phyloP scores from a whole-genome alignment of 2,888 invertebrate species.

The Drepana falcataria region DNA sequence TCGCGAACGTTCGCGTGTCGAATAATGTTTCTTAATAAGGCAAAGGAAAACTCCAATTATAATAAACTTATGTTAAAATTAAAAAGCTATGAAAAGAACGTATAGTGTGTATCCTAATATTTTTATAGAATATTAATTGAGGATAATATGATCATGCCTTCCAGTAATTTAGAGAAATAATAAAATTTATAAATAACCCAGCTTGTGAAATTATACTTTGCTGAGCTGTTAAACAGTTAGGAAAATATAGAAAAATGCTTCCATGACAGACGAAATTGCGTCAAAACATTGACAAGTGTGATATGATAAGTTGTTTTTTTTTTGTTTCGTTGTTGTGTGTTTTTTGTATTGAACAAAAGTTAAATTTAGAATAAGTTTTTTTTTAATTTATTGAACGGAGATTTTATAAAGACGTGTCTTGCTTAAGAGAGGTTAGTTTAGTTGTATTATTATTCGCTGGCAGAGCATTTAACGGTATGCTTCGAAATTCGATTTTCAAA shows the following conservation, averaged over 20 bases:
- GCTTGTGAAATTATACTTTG: constrained; percentile 66
- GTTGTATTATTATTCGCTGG: constrained; percentile 62
- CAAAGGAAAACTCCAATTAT: constrained; percentile 66
- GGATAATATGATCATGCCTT: constrained; percentile 76
- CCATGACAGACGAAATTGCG: constrained; percentile 43
- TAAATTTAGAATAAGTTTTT: constrained; percentile 59
- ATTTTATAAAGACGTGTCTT: constrained; percentile 77
- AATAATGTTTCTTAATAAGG: constrained; percentile 50
- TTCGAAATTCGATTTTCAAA: no score
- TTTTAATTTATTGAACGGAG: constrained; percentile 72
- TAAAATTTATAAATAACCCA: constrained; percentile 48
- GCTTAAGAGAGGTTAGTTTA: constrained; percentile 73
- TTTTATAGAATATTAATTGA: constrained; percentile 76
- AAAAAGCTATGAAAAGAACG: constrained; percentile 56
- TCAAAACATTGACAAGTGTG: constrained; percentile 70
- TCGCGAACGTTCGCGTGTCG: constrained; percentile 35
- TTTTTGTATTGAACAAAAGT: constrained; percentile 59
- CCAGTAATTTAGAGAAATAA: constrained; percentile 75
- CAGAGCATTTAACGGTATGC: constrained; percentile 31
- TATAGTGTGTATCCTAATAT: constrained; percentile 75
- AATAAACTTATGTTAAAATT: constrained; percentile 63
- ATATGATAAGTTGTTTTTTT: constrained; percentile 75
- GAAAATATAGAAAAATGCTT: constrained; percentile 56
- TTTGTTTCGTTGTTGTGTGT: constrained; percentile 77
- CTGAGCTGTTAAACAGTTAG: constrained; percentile 66